Base-by-base conservation (phyloP, 2,888 invertebrate genomes). In the Sinopyrophorus schimmeli region DNA sequence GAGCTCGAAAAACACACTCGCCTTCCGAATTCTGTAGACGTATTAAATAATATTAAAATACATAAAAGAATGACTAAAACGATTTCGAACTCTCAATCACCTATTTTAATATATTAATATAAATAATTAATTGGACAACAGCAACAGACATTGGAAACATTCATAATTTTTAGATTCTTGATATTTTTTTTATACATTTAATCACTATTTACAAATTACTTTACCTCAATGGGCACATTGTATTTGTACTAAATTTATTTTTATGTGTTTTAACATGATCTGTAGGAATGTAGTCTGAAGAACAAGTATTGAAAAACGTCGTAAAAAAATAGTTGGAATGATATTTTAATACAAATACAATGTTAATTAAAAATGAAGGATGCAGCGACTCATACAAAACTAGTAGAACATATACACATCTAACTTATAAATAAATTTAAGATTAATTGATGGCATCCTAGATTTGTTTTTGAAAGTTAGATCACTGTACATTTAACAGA, bases 401-500 rank as follows among this genome's bases (percentile, higher is more conserved):
- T n/a, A n/a, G n/a, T n/a, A n/a, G n/a, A n/a, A n/a, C 35, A 34
- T 54, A 27, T 51, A 43, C 40, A 52, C 43, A 49, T 31, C 15
- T 47, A 34, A 44, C 32, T 37, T 46, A 35, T 18, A 34, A 32
- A 32, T 32, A 47, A 31, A 10, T 47, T 31, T 34, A 47, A 41
- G 46, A 30, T 41, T 46, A 41, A 47, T 47, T 41, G 51, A 51
- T 51, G 51, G 51, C 51, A 51, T 51, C 42, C 17, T 40, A 11
- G 39, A 27, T 40, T 37, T 38, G 18, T 18, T 38, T 18, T 41
- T 15, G 24, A 51, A 47, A 51, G 35, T 43, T 20, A 30, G 26
- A 43, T 43, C 43, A 43, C 43, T 40, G 34, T 40, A 44, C 40
- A 50, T 23, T 39, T 30, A 40, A 44, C 35, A 44, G 24, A 44